phyloP scores from a whole-genome alignment of 2,797 vertebrate species.

The Acanthornis magna region DNA sequence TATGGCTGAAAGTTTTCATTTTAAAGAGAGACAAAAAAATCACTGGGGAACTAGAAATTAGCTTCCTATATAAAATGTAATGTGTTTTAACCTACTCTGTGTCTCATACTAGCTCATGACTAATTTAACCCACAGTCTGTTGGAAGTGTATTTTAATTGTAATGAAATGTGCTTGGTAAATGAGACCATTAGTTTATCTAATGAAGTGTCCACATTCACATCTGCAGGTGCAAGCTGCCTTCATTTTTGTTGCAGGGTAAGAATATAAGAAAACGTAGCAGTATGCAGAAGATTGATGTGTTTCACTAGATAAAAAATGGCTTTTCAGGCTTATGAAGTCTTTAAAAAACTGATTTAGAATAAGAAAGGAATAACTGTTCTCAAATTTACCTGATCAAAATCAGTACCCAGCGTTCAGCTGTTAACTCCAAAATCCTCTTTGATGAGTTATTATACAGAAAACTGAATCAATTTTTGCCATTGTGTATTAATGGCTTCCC shows the following conservation, averaged over 20 bases:
- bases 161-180: not conserved
- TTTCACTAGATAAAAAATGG: not conserved
- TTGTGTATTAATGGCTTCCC: not conserved
- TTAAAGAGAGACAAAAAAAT: not conserved
- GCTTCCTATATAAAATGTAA: not conserved
- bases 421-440: not conserved
- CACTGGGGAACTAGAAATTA: not conserved
- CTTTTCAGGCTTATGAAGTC: not conserved
- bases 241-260: not conserved
- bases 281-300: not conserved
- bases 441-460: not conserved
- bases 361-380: not conserved
- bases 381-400: not conserved
- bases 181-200: not conserved
- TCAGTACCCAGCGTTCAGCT: not conserved
- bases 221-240: conserved; percentile 11
- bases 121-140: not conserved
- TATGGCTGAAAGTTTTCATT: not conserved
- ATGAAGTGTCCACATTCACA: not conserved
- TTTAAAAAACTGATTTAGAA: not conserved
- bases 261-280: not conserved
- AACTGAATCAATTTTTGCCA: not conserved
- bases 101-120: not conserved
- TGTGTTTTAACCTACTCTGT: not conserved
- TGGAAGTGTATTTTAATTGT: not conserved